A percentile compares a stretch with the other conserved stretches of the same genome.
Conservation (phyloP, 2,888 invertebrate genomes). For the Mythimna pallens region DNA sequence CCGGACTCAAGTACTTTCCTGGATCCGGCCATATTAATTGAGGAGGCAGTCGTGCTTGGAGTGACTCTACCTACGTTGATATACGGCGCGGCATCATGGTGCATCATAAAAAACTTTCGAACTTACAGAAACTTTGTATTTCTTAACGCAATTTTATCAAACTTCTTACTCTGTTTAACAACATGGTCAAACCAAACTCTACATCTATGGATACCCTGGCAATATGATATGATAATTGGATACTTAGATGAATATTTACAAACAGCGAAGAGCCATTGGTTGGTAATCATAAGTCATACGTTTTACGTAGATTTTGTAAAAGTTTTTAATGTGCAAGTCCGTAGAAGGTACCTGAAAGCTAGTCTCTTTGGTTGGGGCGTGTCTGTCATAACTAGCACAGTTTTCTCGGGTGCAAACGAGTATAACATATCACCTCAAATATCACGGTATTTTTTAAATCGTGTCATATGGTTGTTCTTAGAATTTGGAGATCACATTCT, state of each 20-base stretch:
- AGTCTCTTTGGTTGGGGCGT: background rate
- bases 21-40: background rate
- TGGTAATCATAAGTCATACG: background rate
- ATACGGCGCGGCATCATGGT: conserved; percentile 3
- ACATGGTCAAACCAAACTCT: background rate
- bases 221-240: background rate
- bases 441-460: background rate
- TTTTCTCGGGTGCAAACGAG: background rate
- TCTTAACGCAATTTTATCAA: background rate
- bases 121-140: conserved; percentile 5
- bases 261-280: background rate
- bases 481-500: background rate
- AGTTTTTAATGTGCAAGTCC: background rate
- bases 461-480: background rate
- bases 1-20: no score
- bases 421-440: no score
- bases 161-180: background rate
- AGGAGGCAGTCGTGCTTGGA: background rate
- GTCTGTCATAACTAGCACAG: background rate
- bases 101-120: background rate
- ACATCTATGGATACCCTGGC: background rate
- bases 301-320: conserved; percentile 3
- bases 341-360: background rate
- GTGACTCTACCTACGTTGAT: background rate
- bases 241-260: background rate